Conservation (phyloP, 2,797 vertebrate genomes). For the Rhodeus uyekii region DNA sequence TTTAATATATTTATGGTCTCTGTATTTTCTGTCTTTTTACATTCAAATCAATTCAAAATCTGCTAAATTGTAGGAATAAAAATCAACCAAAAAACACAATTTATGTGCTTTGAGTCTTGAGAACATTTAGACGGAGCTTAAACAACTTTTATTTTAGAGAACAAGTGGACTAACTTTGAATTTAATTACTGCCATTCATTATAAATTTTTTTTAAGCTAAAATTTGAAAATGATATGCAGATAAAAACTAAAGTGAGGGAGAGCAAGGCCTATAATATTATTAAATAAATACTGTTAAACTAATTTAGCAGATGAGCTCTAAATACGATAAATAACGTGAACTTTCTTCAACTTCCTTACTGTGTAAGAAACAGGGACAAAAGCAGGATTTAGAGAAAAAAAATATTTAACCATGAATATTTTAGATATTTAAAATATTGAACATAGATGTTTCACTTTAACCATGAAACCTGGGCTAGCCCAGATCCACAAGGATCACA, state of each 20-base stretch:
- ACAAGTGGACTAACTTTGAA: background rate
- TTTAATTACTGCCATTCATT: background rate
- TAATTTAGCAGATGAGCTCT: no score
- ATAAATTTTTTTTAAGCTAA: background rate
- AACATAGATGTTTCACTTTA: no score
- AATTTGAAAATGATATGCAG: background rate
- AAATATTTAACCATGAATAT: no score
- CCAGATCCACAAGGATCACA: slow-evolving; percentile 73
- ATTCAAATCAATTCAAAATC: background rate
- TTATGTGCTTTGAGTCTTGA: no score
- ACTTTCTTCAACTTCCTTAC: no score
- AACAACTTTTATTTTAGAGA: background rate
- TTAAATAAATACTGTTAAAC: no score
- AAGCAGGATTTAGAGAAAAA: no score
- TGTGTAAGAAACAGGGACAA: no score
- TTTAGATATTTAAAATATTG: no score
- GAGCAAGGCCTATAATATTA: no score
- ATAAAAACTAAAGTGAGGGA: background rate
- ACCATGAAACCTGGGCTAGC: slow-evolving; percentile 82
- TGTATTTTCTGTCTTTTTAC: no score
- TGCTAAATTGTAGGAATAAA: background rate
- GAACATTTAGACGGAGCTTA: background rate
- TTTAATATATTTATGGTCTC: background rate
- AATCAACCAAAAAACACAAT: background rate
- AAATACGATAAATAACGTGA: no score